Conservation (phyloP, 2,797 vertebrate genomes). For the Enteromius thamalakanensis region DNA sequence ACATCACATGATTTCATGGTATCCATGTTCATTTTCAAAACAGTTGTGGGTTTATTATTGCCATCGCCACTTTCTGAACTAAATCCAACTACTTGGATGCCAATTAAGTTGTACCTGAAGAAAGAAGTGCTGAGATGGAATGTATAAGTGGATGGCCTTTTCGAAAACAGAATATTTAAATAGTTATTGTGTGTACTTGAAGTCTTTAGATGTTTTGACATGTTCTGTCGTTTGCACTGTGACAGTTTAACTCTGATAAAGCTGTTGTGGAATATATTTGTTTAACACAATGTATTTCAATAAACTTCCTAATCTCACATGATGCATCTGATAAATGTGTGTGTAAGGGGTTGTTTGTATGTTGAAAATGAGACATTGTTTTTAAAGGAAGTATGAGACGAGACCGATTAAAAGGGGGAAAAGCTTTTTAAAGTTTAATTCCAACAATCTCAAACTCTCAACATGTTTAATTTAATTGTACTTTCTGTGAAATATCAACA, state of each 20-base stretch:
- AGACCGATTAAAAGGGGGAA: background rate
- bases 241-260: conserved; percentile 13
- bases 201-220: background rate
- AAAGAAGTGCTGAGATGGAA: conserved; percentile 61
- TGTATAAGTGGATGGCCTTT: conserved; percentile 59
- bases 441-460: conserved; percentile 28
- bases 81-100: background rate
- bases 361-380: background rate
- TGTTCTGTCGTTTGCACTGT: conserved; percentile 20
- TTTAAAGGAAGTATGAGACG: background rate
- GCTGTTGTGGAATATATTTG: background rate
- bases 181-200: background rate
- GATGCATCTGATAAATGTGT: background rate
- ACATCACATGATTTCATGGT: background rate
- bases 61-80: background rate
- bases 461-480: conserved; percentile 71
- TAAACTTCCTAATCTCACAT: conserved; percentile 13
- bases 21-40: background rate
- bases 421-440: conserved; percentile 29
- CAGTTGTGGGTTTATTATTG: background rate
- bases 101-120: background rate
- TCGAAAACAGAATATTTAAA: conserved; percentile 8
- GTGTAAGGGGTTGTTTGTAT: background rate
- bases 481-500: conserved; percentile 64
- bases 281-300: background rate